These are phyloP conservation scores for Podabrus alpinus DNA, from an alignment of 2,888 invertebrate genomes.

Conservation along the genomic window DNA sequence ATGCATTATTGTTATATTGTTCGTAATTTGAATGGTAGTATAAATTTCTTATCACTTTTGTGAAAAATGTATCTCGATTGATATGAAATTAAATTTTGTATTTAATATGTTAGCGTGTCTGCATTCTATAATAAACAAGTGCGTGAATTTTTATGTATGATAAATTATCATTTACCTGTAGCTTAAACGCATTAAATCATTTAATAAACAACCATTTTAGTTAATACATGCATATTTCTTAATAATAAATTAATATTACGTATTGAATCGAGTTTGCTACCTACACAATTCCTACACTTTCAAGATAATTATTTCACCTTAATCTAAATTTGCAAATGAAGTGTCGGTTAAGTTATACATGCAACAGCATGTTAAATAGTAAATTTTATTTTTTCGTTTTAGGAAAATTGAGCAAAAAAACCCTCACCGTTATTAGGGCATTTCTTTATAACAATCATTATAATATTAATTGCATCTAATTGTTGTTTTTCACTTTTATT, in stretches of 20 bases:
- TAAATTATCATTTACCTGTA: slow-evolving; percentile 10
- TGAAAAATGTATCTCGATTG: neutral
- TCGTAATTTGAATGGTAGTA: neutral
- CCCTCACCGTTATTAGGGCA: neutral
- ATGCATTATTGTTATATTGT: neutral
- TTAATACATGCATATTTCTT: slow-evolving; percentile 25
- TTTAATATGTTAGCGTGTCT: neutral
- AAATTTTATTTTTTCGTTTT: neutral
- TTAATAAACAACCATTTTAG: slow-evolving; percentile 17
- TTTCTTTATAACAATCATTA: neutral
- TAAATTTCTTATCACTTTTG: neutral
- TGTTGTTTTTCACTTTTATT: neutral
- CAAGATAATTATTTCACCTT: slow-evolving; percentile 24
- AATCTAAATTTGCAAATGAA: slow-evolving; percentile 10
- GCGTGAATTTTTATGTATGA: slow-evolving; percentile 9
- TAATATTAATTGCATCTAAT: neutral
- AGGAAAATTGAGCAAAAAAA: neutral
- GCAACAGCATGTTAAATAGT: neutral
- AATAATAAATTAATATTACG: slow-evolving; percentile 31
- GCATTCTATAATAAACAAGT: slow-evolving; percentile 3
- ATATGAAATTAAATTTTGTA: neutral
- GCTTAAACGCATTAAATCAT: slow-evolving; percentile 13
- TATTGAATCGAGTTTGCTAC: slow-evolving; percentile 27
- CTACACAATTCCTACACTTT: slow-evolving; percentile 29
- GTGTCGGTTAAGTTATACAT: neutral